phyloP scores from a whole-genome alignment of 2,113 vertebrate genomes.

The Pavo muticus region DNA sequence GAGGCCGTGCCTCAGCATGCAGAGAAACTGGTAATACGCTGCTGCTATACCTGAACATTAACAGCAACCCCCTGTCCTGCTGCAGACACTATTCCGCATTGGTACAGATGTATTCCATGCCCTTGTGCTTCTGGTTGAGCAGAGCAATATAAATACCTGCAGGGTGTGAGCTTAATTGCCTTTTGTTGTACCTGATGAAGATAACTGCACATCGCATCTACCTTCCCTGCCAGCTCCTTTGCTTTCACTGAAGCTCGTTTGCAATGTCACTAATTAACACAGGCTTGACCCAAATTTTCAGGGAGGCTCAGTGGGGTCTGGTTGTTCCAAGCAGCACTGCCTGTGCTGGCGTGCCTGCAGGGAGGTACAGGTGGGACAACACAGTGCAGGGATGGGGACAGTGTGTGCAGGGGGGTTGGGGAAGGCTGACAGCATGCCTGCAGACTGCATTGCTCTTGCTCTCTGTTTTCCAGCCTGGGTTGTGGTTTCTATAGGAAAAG shows the following conservation, averaged over 20 bases:
- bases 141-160: slow-evolving; percentile 52
- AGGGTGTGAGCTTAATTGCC: slow-evolving; percentile 43
- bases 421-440: not conserved
- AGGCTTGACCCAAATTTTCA: slow-evolving; percentile 5
- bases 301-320: not conserved
- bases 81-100: not conserved
- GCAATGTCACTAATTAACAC: slow-evolving; percentile 7
- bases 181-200: slow-evolving; percentile 46
- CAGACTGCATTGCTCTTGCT: not conserved
- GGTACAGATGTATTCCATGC: not conserved
- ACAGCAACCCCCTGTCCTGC: not conserved
- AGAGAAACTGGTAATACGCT: not conserved
- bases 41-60: slow-evolving; percentile 3
- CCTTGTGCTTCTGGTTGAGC: slow-evolving; percentile 27
- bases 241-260: slow-evolving; percentile 18
- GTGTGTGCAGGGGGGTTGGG: not conserved
- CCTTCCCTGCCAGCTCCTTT: slow-evolving; percentile 24
- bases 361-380: not conserved
- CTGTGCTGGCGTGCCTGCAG: not conserved
- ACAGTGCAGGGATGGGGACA: not conserved
- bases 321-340: not conserved
- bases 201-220: not conserved
- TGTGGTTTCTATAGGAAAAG: not conserved
- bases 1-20: slow-evolving; percentile 13
- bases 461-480: not conserved